Base-by-base conservation (phyloP, 2,113 vertebrate species). In the Anhinga anhinga region DNA sequence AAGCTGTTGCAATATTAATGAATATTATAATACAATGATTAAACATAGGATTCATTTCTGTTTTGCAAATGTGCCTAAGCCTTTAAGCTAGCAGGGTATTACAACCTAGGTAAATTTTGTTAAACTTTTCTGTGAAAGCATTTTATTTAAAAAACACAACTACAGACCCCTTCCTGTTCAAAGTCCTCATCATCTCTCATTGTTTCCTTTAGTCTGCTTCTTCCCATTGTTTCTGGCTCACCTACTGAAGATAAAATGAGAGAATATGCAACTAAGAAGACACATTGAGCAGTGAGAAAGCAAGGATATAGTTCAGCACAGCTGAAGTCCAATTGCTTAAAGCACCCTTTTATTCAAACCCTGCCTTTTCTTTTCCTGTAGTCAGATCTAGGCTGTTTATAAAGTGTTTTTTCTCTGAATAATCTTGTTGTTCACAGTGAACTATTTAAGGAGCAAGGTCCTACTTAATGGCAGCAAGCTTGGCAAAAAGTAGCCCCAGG, bases 1-100 rank as follows among this genome's bases (percentile, higher is more conserved):
- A 89, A 94, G 72, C 86, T 88, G 88, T 88, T 91, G 80, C 78
- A 96, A 95, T 97, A 84, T 93, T 95, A 97, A 87, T 94, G 77
- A 82, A 61, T 88, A 93, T 97, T 97, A 93, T 90, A 96, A 95
- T 81, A 87, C 87, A 69, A 93, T 73, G 86, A 95, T 92, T 93
- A 96, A 96, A 95, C 95, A 95, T 88, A 55, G 88, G 61, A 81
- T 91, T 95, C 63, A 88, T 94, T 98, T 93, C 81, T 6, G 7
- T 92, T 95, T 94, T 95, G 84, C 56, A 87, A 91, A 87, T 79
- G 94, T 96, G 77, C 73, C 50, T 92, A 92, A 96, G 94, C 96
- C 21, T 52, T 95, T 97, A 82, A 96, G 95, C 96, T 94, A 61
- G 88, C 72, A 88, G 65, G 44, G 81, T 87, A 45, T 92, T 93